Base-by-base conservation (phyloP, 2,113 vertebrate genomes). In the Sphyrna mokarran region DNA sequence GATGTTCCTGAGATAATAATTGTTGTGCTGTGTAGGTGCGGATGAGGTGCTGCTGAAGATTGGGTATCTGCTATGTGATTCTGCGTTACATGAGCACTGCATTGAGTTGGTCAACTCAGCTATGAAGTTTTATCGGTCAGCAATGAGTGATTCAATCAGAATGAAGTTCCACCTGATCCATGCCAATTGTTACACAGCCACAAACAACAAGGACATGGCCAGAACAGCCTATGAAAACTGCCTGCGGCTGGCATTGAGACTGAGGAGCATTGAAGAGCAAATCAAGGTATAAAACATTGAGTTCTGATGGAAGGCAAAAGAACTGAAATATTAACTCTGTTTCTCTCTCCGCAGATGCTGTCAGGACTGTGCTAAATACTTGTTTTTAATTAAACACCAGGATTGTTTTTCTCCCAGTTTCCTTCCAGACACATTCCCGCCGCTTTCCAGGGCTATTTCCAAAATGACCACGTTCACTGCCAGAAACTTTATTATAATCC, bases 141-240 rank as follows among this genome's bases (percentile, higher is more conserved):
- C 40, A 76, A 95, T 95, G 94, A 95, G 69, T 26, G 69, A 95
- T 95, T 40, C 37, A 29, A 54, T 72, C 68, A 72, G 40, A 54
- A 72, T 95, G 94, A 68, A 95, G 37, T 95, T 95, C 94, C 48
- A 76, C 94, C 40, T 95, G 40, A 43, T 95, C 40, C 68, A 72
- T 8, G 94, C 94, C 3, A 95, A 14, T 72, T 95, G 68, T 33
- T 72, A 76, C 33, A 43, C 37, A 76, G 40, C 22, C 26, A 16
- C 9, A 70, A 95, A 95, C 10, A 9, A 72, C 26, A 76, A 72
- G 68, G 69, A 95, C 68, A 76, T 95, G 69, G 22, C 94, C 69
- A 54, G 26, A 72, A 33, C 94, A 95, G 69, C 94, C 43, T 95
- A 95, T 76, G 94, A 76, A 95, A 95, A 72, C 66, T 95, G 68